Percentiles rank a stretch among this genome's conserved stretches.
Evolutionary conservation across 2,888 invertebrate genomes (phyloP).

Genomic region (Lasius platythorax): DNA sequence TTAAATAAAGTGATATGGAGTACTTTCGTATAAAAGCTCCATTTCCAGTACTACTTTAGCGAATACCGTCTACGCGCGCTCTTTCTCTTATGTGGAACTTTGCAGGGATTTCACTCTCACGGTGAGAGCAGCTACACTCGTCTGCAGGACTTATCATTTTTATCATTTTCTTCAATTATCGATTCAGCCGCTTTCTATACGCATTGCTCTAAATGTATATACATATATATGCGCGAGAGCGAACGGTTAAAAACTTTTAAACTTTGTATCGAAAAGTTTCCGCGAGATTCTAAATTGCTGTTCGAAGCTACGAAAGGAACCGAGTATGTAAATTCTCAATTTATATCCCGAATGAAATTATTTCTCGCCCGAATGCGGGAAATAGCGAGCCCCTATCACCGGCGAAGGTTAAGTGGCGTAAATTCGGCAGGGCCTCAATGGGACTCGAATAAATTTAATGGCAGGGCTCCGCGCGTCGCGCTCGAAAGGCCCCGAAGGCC

Average conservation of each 20-base stretch:
- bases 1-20: slow-evolving; percentile 86
- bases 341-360: slow-evolving; percentile 29
- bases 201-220: not conserved
- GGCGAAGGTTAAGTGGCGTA: slow-evolving; percentile 52
- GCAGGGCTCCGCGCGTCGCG: slow-evolving; percentile 77
- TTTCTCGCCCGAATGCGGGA: not conserved
- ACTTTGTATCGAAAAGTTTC: not conserved
- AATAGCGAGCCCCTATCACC: slow-evolving; percentile 26
- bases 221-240: not conserved
- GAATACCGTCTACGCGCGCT: slow-evolving; percentile 75
- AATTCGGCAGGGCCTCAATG: slow-evolving; percentile 79
- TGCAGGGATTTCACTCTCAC: slow-evolving; percentile 72
- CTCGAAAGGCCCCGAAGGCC: slow-evolving; percentile 75
- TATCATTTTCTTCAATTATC: slow-evolving; percentile 50
- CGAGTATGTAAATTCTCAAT: slow-evolving; percentile 32
- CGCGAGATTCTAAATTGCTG: slow-evolving; percentile 9
- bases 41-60: slow-evolving; percentile 83
- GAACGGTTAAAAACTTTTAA: not conserved
- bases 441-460: slow-evolving; percentile 84
- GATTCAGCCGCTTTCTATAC: not conserved
- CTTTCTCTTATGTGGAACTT: slow-evolving; percentile 65
- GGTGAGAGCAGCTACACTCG: slow-evolving; percentile 60
- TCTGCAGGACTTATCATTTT: slow-evolving; percentile 34
- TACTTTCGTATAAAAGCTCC: slow-evolving; percentile 86
- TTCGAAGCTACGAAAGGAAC: not conserved